Evolutionary conservation across 2,797 vertebrate species (phyloP), one percentile per base, ranked within the genome.

Genomic region (Cyprinella venusta): DNA sequence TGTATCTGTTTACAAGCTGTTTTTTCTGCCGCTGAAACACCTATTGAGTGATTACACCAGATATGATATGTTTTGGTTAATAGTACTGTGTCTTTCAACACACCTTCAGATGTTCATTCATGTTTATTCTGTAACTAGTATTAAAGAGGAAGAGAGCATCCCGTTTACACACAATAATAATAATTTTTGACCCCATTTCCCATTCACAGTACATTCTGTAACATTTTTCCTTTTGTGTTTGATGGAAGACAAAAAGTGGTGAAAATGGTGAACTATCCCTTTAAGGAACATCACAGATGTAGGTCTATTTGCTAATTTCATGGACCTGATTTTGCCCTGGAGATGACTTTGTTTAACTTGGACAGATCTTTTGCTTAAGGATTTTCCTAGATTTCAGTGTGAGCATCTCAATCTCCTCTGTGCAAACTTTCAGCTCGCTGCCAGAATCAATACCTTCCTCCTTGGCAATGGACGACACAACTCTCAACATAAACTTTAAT

Each of bases 371-470:
- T 71, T 81, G 54, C 36, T 40, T 54, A 15, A 82, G 50, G 74
- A 59, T 83, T 81, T 86, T 81, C 45, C 61, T 18, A 67, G 72
- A 86, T 70, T 26, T 65, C 54, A 54, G 59, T 54, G 59, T 79
- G 54, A 79, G 79, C 68, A 76, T 85, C 76, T 54, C 19, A 69
- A 36, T 64, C 54, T 70, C 63, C 7, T 78, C 70, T 79, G 81
- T 80, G 85, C 52, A 79, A 67, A 75, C 59, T 79, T 50, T 33
- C 42, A 30, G 61, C 80, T 59, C 10, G 2, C 24, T 83, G 64
- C 82, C 80, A 87, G 64, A 87, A 88, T 90, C 85, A 69, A 86
- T 88, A 83, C 16, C 6, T 86, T 87, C 50, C 74, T 83, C 82
- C 61, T 86, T 87, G 84, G 77, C 77, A 38, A 30, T 56, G 8